Percentiles rank a stretch among this genome's conserved stretches.
Evolutionary conservation across 2,113 vertebrate species (phyloP).

Genomic region (Oncorhynchus kisutch): DNA sequence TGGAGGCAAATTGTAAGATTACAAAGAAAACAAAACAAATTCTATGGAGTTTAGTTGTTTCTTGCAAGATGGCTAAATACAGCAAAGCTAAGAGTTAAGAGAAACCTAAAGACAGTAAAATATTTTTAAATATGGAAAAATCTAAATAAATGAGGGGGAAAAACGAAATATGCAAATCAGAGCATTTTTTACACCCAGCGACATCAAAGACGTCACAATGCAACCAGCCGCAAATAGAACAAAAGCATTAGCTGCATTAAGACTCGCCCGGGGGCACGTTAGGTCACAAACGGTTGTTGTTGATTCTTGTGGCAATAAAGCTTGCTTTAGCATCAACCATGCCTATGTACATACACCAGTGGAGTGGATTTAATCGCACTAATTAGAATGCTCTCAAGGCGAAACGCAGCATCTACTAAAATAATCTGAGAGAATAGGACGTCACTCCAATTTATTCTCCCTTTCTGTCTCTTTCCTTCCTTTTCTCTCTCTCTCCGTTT

Average conservation of each 20-base stretch:
- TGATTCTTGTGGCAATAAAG: conserved; percentile 80
- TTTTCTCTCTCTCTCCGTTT: conserved; percentile 30
- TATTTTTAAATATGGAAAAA: conserved; percentile 63
- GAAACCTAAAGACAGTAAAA: conserved; percentile 46
- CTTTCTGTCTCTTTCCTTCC: conserved; percentile 29
- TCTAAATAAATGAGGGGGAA: conserved; percentile 26
- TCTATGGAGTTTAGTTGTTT: conserved; percentile 14
- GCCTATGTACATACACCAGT: conserved; percentile 78
- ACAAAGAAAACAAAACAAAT: background rate
- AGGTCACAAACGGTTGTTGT: conserved; percentile 76
- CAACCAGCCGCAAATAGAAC: conserved; percentile 76
- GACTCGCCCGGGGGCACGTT: conserved; percentile 70
- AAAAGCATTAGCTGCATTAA: conserved; percentile 77
- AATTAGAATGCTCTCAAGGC: conserved; percentile 82
- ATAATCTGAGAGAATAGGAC: conserved; percentile 77
- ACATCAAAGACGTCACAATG: conserved; percentile 77
- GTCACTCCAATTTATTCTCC: conserved; percentile 74
- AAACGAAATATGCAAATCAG: conserved; percentile 68
- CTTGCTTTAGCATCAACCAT: conserved; percentile 76
- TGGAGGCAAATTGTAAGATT: conserved; percentile 2
- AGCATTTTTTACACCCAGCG: conserved; percentile 62
- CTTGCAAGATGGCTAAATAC: no score
- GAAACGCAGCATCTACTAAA: conserved; percentile 76
- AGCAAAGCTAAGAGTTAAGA: conserved; percentile 40
- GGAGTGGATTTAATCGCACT: conserved; percentile 82